Evolutionary conservation across 2,888 invertebrate species (phyloP).

Genomic region (Ophion slaviceki): DNA sequence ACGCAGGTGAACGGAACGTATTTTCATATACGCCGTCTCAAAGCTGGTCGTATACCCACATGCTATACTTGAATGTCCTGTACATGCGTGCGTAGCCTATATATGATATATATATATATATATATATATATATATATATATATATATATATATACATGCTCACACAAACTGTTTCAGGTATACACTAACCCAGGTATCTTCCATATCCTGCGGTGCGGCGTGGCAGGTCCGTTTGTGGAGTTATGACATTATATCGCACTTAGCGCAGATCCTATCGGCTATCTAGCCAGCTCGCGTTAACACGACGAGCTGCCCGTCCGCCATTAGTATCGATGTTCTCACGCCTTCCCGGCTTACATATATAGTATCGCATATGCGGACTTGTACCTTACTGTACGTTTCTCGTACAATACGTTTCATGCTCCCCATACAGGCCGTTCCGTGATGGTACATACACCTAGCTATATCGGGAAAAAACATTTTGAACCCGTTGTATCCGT

Average conservation of each 20-base stretch:
- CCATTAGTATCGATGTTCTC: constrained; percentile 79
- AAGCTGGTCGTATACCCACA: too few relatives aligned
- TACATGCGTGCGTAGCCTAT: neutral
- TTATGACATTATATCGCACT: constrained; percentile 79
- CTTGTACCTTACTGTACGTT: constrained; percentile 2
- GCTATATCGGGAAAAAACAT: neutral
- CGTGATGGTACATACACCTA: neutral
- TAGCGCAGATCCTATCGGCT: constrained; percentile 76
- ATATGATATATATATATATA: neutral
- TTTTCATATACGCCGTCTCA: neutral
- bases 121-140: neutral
- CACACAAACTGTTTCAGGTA: constrained; percentile 8
- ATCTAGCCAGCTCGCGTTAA: constrained; percentile 68
- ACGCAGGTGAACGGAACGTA: constrained; percentile 38
- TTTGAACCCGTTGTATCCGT: neutral
- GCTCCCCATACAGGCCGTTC: constrained; percentile 16
- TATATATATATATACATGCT: neutral
- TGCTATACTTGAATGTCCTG: neutral
- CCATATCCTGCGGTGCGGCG: constrained; percentile 47
- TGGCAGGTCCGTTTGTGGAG: constrained; percentile 73
- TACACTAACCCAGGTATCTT: constrained; percentile 22
- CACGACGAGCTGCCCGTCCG: constrained; percentile 77
- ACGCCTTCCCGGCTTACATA: constrained; percentile 74
- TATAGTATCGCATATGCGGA: constrained; percentile 17
- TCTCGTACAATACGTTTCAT: constrained; percentile 17